Conservation (phyloP, 2,888 invertebrate genomes). For the Apotomis turbidana region DNA sequence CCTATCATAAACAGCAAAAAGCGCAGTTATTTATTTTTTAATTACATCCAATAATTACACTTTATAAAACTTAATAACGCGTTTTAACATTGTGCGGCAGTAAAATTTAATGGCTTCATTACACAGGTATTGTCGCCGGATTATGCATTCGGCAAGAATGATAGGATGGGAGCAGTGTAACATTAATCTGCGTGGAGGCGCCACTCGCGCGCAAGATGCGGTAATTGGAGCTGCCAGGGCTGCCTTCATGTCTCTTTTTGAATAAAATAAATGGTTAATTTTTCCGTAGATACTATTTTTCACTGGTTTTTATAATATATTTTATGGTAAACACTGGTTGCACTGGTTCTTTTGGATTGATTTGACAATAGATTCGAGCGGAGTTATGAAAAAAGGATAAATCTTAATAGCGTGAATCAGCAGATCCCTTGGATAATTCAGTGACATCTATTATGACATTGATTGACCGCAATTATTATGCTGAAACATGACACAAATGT, state of each 20-base stretch:
- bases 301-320: too few species aligned
- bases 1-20: background rate
- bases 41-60: constrained; percentile 12
- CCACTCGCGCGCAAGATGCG: constrained; percentile 26
- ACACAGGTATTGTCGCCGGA: constrained; percentile 27
- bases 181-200: constrained; percentile 21
- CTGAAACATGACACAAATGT: too few species aligned
- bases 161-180: constrained; percentile 15
- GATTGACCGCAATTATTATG: too few species aligned
- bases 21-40: background rate
- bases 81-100: constrained; percentile 16
- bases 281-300: too few species aligned
- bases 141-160: constrained; percentile 19
- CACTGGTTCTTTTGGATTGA: too few species aligned
- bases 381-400: too few species aligned
- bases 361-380: too few species aligned
- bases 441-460: too few species aligned
- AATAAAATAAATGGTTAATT: too few species aligned
- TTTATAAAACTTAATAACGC: constrained; percentile 19
- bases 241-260: background rate
- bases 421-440: too few species aligned
- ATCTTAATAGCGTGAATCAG: too few species aligned
- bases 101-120: constrained; percentile 32
- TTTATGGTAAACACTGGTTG: too few species aligned
- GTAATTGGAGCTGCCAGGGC: constrained; percentile 27